Evolutionary conservation across 2,797 vertebrate species (phyloP).

Genomic region (Lerista edwardsae): DNA sequence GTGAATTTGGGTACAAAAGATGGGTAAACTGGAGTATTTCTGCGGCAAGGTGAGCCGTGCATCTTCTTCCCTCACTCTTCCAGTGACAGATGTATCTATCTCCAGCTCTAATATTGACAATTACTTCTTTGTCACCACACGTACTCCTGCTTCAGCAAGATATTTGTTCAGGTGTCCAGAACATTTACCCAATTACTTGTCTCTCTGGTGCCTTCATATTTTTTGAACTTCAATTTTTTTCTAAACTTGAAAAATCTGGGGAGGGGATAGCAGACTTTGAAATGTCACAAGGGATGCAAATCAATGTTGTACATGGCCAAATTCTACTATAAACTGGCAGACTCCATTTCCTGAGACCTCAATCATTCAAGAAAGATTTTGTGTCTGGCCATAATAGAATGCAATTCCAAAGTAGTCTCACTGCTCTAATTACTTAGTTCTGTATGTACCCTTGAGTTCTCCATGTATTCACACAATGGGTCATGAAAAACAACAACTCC

Average conservation of each 20-base stretch:
- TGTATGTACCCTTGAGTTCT: neutral
- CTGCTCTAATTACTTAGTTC: neutral
- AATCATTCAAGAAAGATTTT: neutral
- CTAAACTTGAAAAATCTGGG: neutral
- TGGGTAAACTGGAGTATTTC: neutral
- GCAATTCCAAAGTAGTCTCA: neutral
- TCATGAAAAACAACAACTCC: neutral
- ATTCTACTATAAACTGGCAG: neutral
- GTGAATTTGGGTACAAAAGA: slow-evolving; percentile 1
- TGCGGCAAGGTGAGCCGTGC: neutral
- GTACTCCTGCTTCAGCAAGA: neutral
- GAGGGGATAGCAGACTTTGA: neutral
- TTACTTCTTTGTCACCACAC: neutral
- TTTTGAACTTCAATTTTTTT: neutral
- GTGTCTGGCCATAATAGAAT: neutral
- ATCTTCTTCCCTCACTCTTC: neutral
- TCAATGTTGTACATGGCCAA: neutral
- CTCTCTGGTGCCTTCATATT: neutral
- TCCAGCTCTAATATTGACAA: neutral
- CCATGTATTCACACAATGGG: neutral
- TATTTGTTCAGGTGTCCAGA: neutral
- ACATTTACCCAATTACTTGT: neutral
- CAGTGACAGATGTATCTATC: neutral
- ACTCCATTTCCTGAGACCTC: neutral
- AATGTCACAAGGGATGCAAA: neutral